phyloP scores from a whole-genome alignment of 1,140 invertebrate genomes.

The Lucilia cuprina region DNA sequence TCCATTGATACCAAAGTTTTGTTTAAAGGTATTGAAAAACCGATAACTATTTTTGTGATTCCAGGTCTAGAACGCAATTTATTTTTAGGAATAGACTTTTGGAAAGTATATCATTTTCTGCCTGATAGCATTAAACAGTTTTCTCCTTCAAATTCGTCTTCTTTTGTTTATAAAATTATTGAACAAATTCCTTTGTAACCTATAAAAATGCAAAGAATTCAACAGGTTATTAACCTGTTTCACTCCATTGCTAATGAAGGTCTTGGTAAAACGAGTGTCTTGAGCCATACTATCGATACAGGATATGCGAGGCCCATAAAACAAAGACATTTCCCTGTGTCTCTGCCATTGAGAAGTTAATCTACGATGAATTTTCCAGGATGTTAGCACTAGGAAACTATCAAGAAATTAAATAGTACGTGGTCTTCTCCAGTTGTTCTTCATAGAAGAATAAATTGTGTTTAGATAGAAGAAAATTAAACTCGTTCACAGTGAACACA shows the following conservation, averaged over 20 bases:
- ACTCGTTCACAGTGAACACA: neutral
- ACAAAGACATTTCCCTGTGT: neutral
- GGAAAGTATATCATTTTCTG: neutral
- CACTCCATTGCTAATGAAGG: no score
- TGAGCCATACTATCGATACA: no score
- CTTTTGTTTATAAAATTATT: neutral
- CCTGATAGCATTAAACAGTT: neutral
- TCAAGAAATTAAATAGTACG: neutral
- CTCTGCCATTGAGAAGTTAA: neutral
- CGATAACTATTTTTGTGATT: no score
- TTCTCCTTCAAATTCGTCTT: neutral
- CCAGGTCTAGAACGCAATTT: no score
- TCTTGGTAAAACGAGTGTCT: no score
- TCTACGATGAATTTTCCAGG: neutral
- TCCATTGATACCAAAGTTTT: no score
- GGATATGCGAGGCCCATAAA: no score
- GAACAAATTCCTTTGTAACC: no score
- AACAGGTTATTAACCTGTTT: no score
- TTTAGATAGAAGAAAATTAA: neutral
- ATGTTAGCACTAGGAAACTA: neutral
- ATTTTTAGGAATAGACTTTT: conserved; percentile 19
- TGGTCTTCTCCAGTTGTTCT: neutral
- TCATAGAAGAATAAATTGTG: neutral
- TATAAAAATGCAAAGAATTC: no score
- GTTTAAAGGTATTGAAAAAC: neutral